phyloP scores from a whole-genome alignment of 1,140 invertebrate species.

The Nasonia giraulti region DNA sequence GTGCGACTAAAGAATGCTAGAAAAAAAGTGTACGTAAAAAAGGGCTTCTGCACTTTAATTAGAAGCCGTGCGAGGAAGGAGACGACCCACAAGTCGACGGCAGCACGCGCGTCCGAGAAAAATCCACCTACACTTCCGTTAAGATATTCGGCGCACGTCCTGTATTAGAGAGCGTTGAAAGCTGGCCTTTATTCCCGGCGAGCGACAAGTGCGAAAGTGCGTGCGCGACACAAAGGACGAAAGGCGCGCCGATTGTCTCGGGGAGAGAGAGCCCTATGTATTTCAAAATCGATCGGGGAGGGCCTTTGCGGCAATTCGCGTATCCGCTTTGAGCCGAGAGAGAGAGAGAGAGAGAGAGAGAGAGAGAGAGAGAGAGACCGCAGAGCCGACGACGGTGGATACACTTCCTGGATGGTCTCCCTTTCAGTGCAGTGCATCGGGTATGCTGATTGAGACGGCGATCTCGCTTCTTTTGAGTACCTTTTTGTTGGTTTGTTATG shows the following conservation, averaged over 20 bases:
- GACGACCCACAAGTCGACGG: too few relatives aligned
- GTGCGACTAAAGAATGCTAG: background rate
- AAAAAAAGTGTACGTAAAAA: background rate
- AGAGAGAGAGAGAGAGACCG: background rate
- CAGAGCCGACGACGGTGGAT: background rate
- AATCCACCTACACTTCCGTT: background rate
- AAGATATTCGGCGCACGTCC: background rate
- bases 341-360: background rate
- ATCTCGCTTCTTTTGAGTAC: too few relatives aligned
- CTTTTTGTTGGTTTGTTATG: too few relatives aligned
- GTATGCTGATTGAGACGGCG: too few relatives aligned
- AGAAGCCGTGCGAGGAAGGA: background rate
- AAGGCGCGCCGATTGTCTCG: background rate
- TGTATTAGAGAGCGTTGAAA: too few relatives aligned
- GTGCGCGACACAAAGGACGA: background rate
- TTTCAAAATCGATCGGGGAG: constrained; percentile 3
- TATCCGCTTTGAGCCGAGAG: background rate
- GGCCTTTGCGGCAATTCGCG: background rate
- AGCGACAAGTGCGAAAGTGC: background rate
- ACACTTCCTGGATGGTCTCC: too few relatives aligned
- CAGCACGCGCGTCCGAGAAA: background rate
- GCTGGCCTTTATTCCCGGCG: too few relatives aligned
- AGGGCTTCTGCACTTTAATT: constrained; percentile 33
- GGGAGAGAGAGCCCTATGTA: background rate
- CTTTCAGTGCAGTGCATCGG: too few relatives aligned